Conservation (phyloP, 2,888 invertebrate species). For the Watsonalla binaria region DNA sequence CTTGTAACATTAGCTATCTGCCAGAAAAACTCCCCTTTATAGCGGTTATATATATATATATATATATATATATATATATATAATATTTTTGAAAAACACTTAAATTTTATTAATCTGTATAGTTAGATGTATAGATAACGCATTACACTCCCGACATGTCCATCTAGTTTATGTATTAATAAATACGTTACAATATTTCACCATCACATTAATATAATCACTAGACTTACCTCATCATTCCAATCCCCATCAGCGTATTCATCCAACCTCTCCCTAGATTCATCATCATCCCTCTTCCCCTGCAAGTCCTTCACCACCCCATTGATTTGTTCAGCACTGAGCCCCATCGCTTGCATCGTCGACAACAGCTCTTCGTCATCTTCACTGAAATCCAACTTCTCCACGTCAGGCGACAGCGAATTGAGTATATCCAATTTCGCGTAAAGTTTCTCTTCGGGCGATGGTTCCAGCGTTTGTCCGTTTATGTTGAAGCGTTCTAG, state of each 20-base stretch:
- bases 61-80: too few relatives aligned
- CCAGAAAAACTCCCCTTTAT: too few relatives aligned
- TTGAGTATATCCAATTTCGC: constrained; percentile 57
- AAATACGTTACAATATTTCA: too few relatives aligned
- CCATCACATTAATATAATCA: not conserved
- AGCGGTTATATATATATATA: too few relatives aligned
- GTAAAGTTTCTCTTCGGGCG: constrained; percentile 38
- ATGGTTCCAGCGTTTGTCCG: constrained; percentile 17
- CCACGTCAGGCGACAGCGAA: constrained; percentile 43
- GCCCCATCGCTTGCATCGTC: constrained; percentile 51
- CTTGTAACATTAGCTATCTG: too few relatives aligned
- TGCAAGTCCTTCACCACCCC: constrained; percentile 55
- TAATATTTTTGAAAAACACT: too few relatives aligned
- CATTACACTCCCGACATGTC: too few relatives aligned
- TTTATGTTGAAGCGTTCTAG: constrained; percentile 46
- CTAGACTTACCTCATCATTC: constrained; percentile 59
- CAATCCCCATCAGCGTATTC: constrained; percentile 52
- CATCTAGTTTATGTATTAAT: not conserved
- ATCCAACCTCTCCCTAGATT: constrained; percentile 33
- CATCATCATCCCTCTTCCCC: constrained; percentile 35
- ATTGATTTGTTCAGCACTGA: constrained; percentile 52
- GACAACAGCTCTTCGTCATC: constrained; percentile 60
- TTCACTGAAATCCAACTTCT: constrained; percentile 39
- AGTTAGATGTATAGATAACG: too few relatives aligned
- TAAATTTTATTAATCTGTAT: too few relatives aligned